A percentile compares a stretch with the other conserved stretches of the same genome.
These are phyloP conservation scores for Trididemnum clinides DNA, from an alignment of 23 tunicate species.

Conservation along the genomic window DNA sequence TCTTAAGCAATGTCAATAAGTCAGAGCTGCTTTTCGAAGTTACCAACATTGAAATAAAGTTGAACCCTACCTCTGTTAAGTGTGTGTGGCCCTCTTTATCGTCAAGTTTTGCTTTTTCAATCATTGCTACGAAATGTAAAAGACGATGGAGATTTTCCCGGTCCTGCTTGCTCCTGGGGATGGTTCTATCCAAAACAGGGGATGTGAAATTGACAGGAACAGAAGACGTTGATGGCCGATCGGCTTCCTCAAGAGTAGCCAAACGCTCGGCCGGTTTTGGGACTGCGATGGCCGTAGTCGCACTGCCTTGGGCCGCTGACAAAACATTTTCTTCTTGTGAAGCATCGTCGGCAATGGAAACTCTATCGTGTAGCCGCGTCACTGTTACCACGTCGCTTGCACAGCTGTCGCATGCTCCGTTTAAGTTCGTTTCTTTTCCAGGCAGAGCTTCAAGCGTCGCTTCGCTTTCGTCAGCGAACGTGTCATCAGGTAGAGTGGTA, in stretches of 20 bases:
- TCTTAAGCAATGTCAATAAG: too few species aligned
- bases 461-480: neutral
- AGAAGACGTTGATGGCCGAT: neutral
- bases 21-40: too few species aligned
- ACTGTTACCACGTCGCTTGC: neutral
- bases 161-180: constrained; percentile 11
- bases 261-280: neutral
- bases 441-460: neutral
- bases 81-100: neutral
- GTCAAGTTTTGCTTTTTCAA: constrained; percentile 1
- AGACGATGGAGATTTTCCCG: constrained; percentile 23
- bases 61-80: too few species aligned
- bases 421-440: neutral
- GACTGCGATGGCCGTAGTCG: neutral
- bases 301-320: neutral
- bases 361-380: too few species aligned
- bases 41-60: too few species aligned
- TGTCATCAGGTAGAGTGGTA: neutral
- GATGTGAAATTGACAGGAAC: neutral
- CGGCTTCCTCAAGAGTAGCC: neutral
- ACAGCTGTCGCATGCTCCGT: neutral
- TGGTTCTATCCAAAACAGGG: neutral
- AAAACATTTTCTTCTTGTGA: neutral
- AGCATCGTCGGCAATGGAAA: neutral
- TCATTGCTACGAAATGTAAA: constrained; percentile 23